A percentile compares a stretch with the other conserved stretches of the same genome.
Evolutionary conservation across 2,797 vertebrate genomes (phyloP).

Genomic region (Ibycter americanus): DNA sequence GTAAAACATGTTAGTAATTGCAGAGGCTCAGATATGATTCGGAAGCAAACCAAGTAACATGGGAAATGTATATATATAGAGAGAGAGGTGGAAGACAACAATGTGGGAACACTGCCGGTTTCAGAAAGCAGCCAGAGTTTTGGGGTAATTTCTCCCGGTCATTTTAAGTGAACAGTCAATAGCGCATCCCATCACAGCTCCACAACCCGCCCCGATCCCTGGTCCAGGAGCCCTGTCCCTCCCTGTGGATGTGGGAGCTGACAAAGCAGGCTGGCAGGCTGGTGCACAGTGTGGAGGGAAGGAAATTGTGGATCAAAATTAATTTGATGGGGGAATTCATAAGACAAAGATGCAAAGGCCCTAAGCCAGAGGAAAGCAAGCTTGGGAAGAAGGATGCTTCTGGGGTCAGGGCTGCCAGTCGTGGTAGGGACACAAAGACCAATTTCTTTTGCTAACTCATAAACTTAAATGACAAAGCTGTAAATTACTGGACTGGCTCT

Average conservation of each 20-base stretch:
- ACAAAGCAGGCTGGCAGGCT: background rate
- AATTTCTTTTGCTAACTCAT: background rate
- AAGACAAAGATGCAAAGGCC: background rate
- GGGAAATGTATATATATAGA: background rate
- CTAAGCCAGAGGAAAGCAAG: background rate
- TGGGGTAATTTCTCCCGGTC: background rate
- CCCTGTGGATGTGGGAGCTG: fast-evolving
- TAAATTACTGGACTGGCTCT: background rate
- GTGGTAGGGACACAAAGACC: background rate
- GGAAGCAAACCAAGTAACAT: background rate
- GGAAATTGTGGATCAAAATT: background rate
- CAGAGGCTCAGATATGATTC: background rate
- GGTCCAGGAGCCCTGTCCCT: background rate
- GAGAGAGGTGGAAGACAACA: background rate
- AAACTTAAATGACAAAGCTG: background rate
- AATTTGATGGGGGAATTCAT: background rate
- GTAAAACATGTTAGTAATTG: background rate
- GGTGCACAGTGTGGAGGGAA: background rate
- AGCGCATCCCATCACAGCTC: background rate
- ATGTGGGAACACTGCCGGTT: background rate
- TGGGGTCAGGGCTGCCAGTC: background rate
- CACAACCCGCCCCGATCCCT: fast-evolving
- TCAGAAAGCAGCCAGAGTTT: background rate
- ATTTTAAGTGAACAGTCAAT: background rate
- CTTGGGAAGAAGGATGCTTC: background rate